phyloP scores from a whole-genome alignment of 2,797 vertebrate species.

The Galaxias olidus region DNA sequence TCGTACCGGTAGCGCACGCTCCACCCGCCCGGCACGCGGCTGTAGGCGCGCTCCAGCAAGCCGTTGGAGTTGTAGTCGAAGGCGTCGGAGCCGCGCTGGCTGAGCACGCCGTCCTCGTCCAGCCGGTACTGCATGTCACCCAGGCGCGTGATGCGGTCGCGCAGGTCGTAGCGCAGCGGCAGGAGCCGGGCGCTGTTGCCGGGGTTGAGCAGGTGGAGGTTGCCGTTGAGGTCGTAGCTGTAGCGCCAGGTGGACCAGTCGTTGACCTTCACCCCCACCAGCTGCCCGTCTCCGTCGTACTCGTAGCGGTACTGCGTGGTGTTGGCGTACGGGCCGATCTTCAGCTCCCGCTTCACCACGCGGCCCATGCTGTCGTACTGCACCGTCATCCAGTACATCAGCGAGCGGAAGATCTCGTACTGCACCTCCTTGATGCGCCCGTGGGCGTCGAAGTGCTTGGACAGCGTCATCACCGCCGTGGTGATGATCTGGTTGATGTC shows the following conservation, averaged over 20 bases:
- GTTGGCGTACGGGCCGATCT: conserved; percentile 87
- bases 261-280: conserved; percentile 82
- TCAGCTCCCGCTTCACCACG: conserved; percentile 86
- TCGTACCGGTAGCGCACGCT: conserved; percentile 85
- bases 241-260: conserved; percentile 89
- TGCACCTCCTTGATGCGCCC: conserved; percentile 90
- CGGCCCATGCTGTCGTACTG: conserved; percentile 89
- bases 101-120: conserved; percentile 84
- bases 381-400: conserved; percentile 93
- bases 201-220: conserved; percentile 85
- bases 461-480: conserved; percentile 88
- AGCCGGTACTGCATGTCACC: conserved; percentile 86
- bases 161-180: conserved; percentile 85
- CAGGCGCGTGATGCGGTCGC: conserved; percentile 85
- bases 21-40: conserved; percentile 81
- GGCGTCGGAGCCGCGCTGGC: conserved; percentile 81
- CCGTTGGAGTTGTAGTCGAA: conserved; percentile 91
- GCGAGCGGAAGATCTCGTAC: conserved; percentile 88
- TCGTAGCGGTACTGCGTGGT: conserved; percentile 90
- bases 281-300: conserved; percentile 86
- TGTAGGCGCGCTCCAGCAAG: conserved; percentile 83
- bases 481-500: conserved; percentile 91
- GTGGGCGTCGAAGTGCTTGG: conserved; percentile 88
- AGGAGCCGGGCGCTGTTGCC: conserved; percentile 85
- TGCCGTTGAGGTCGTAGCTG: conserved; percentile 88